A percentile compares a stretch with the other conserved stretches of the same genome.
Conservation (phyloP, 2,113 vertebrate species). For the Myiagra hebetior region DNA sequence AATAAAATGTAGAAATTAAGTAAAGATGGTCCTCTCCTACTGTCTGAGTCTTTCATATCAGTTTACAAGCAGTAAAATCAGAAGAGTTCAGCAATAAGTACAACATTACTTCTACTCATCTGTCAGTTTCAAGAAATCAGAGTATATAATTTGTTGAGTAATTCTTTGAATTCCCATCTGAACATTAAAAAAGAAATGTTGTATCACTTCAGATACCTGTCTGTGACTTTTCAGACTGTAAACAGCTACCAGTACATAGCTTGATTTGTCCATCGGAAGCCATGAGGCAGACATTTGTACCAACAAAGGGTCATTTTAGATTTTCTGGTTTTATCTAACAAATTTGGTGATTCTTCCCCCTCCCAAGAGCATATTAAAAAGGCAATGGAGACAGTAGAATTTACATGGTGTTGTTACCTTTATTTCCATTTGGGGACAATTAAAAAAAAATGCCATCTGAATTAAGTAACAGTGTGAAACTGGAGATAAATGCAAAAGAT, state of each 20-base stretch:
- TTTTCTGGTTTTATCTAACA: background rate
- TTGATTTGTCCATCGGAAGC: background rate
- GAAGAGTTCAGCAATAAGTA: constrained; percentile 45
- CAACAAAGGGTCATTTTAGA: background rate
- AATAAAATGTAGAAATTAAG: constrained; percentile 57
- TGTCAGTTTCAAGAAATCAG: constrained; percentile 51
- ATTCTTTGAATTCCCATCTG: constrained; percentile 25
- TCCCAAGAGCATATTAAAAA: background rate
- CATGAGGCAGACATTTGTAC: background rate
- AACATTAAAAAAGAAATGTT: constrained; percentile 18
- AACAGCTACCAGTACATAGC: background rate
- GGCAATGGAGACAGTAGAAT: background rate
- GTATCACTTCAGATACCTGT: constrained; percentile 20
- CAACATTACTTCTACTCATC: constrained; percentile 40
- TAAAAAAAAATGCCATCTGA: background rate
- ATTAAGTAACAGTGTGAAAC: background rate
- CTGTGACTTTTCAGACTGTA: constrained; percentile 25
- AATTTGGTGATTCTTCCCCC: background rate
- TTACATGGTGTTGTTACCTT: background rate
- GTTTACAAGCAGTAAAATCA: constrained; percentile 62
- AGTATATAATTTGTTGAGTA: constrained; percentile 37
- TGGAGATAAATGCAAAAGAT: background rate
- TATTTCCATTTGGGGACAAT: background rate
- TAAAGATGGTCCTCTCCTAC: constrained; percentile 63
- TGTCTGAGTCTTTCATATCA: constrained; percentile 61